These are phyloP conservation scores for Thamnaconus septentrionalis DNA, from an alignment of 2,113 vertebrate species.

Conservation along the genomic window DNA sequence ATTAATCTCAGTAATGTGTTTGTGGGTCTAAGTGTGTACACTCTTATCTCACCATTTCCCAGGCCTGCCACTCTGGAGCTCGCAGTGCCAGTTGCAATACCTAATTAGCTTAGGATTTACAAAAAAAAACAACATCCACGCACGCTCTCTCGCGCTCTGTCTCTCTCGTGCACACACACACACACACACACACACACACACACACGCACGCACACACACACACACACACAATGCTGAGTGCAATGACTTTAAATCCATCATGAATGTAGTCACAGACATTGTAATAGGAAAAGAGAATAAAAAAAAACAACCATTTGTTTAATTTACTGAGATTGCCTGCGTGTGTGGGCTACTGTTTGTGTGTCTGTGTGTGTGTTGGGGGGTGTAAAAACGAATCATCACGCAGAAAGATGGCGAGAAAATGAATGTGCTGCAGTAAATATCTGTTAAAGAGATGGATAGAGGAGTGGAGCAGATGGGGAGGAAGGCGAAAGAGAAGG, in stretches of 20 bases:
- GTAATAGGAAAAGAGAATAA: slow-evolving; percentile 48
- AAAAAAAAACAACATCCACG: not conserved
- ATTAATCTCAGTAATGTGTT: slow-evolving; percentile 25
- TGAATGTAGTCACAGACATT: slow-evolving; percentile 45
- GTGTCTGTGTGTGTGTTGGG: not conserved
- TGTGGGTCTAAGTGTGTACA: not conserved
- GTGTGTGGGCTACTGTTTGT: slow-evolving; percentile 31
- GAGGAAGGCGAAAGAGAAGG: slow-evolving; percentile 3
- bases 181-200: slow-evolving; percentile 10
- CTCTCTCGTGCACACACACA: not conserved
- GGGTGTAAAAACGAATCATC: not conserved
- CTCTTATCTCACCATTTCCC: slow-evolving; percentile 57
- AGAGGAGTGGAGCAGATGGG: not conserved
- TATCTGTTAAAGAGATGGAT: not conserved
- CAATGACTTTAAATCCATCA: slow-evolving; percentile 59
- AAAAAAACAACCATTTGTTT: slow-evolving; percentile 56
- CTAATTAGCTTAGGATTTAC: slow-evolving; percentile 61
- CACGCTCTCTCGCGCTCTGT: no score
- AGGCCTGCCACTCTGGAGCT: slow-evolving; percentile 43
- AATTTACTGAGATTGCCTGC: slow-evolving; percentile 56
- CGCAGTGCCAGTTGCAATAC: slow-evolving; percentile 34
- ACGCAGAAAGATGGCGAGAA: not conserved
- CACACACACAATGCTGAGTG: slow-evolving; percentile 30
- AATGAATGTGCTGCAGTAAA: not conserved
- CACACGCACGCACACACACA: slow-evolving; percentile 13